Percentiles rank a stretch among this genome's conserved stretches.
Conservation (phyloP, 1,140 invertebrate species). For the Lepidotrigona ventralis region DNA sequence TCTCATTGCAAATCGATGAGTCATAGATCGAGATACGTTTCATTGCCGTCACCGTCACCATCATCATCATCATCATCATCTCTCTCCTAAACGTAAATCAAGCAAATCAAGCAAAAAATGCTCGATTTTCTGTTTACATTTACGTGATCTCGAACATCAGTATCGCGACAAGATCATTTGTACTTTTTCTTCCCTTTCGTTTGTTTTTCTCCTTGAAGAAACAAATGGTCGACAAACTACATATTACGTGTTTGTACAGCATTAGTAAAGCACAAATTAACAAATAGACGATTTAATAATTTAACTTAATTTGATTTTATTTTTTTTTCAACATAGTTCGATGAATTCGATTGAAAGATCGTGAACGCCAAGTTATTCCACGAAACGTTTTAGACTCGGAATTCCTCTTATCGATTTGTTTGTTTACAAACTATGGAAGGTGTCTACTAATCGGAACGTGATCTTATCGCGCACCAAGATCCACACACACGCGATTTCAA, state of each 20-base stretch:
- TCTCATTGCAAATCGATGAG: neutral
- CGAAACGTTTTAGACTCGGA: constrained; percentile 28
- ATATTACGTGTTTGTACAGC: neutral
- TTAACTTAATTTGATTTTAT: neutral
- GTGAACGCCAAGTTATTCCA: neutral
- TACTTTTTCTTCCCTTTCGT: neutral
- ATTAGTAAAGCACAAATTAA: neutral
- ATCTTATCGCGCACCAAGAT: constrained; percentile 3
- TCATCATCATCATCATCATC: neutral
- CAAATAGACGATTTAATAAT: too few species aligned
- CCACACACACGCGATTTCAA: neutral
- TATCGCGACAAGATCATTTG: neutral
- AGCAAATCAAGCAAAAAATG: neutral
- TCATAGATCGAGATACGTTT: neutral
- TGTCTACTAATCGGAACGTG: neutral
- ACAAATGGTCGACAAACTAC: neutral
- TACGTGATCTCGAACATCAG: neutral
- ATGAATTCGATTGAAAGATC: neutral
- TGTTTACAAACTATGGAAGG: constrained; percentile 36
- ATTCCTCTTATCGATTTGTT: constrained; percentile 34
- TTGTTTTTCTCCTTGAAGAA: neutral
- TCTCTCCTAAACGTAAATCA: neutral
- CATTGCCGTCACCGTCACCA: too few species aligned
- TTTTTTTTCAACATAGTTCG: neutral
- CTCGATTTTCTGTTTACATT: neutral